A percentile compares a stretch with the other conserved stretches of the same genome.
phyloP scores from a whole-genome alignment of 2,888 invertebrate genomes.

The Melieria picta region DNA sequence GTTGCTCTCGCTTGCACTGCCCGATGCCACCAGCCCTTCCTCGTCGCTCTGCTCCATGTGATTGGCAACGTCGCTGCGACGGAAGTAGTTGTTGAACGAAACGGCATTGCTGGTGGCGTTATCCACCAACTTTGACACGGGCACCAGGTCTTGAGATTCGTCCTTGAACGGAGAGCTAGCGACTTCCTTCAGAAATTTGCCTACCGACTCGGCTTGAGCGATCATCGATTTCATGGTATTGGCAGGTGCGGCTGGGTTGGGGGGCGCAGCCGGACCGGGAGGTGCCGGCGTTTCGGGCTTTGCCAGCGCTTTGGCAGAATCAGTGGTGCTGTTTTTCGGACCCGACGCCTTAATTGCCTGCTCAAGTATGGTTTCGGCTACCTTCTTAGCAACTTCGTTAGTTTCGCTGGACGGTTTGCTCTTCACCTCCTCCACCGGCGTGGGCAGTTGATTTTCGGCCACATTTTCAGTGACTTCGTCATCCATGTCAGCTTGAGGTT shows the following conservation, averaged over 20 bases:
- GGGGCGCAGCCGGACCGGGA: slow-evolving; percentile 14
- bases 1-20: slow-evolving; percentile 82
- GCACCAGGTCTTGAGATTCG: slow-evolving; percentile 76
- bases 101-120: slow-evolving; percentile 74
- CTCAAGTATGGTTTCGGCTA: slow-evolving; percentile 71
- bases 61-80: slow-evolving; percentile 64
- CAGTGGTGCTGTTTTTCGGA: slow-evolving; percentile 27
- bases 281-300: slow-evolving; percentile 27
- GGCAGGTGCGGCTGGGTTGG: slow-evolving; percentile 13
- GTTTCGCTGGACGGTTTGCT: slow-evolving; percentile 42
- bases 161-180: slow-evolving; percentile 67
- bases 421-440: slow-evolving; percentile 40
- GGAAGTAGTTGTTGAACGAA: slow-evolving; percentile 74
- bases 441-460: slow-evolving; percentile 32
- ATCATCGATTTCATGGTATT: slow-evolving; percentile 68
- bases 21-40: slow-evolving; percentile 83
- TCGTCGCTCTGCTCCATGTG: slow-evolving; percentile 70
- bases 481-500: slow-evolving; percentile 51
- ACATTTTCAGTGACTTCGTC: slow-evolving; percentile 14
- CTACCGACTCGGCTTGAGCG: slow-evolving; percentile 67
- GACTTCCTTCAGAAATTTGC: slow-evolving; percentile 63
- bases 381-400: slow-evolving; percentile 67
- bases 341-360: slow-evolving; percentile 65
- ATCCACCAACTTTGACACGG: slow-evolving; percentile 79
- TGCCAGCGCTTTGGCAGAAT: slow-evolving; percentile 9